Conservation (phyloP, 2,888 invertebrate genomes). For the Eristalinus sepulchralis region DNA sequence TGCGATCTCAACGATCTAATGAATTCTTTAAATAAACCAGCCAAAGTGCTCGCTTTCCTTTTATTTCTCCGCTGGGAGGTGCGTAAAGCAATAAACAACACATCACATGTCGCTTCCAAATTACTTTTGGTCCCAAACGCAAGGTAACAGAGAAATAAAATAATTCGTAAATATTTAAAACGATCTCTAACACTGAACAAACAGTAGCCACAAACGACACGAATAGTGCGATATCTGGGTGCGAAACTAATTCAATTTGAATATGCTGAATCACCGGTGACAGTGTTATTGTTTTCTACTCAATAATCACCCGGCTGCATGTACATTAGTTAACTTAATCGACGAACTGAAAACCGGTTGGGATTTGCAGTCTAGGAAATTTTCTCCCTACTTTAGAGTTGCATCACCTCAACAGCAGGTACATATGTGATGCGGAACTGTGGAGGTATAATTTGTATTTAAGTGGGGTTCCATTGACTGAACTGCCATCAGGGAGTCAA, state of each 20-base stretch:
- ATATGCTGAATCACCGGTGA: not conserved
- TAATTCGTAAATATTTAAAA: slow-evolving; percentile 7
- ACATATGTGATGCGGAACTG: not conserved
- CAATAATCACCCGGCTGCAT: not conserved
- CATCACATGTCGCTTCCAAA: not conserved
- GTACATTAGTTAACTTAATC: not conserved
- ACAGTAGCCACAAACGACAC: not conserved
- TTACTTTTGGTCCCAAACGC: not conserved
- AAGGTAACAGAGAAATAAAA: not conserved
- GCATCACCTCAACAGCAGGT: slow-evolving; percentile 9
- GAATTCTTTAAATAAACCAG: not conserved
- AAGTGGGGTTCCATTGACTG: not conserved
- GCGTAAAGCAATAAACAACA: not conserved
- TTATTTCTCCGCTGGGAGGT: not conserved
- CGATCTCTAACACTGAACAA: not conserved
- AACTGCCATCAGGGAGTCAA: not conserved
- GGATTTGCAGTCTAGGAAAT: not conserved
- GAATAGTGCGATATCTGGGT: not conserved
- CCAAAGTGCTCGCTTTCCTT: not conserved
- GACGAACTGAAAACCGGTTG: slow-evolving; percentile 3
- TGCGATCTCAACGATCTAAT: not conserved
- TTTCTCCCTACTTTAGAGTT: not conserved
- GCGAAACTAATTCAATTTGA: not conserved
- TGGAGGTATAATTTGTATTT: slow-evolving; percentile 6
- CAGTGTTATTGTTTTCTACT: not conserved